phyloP scores from a whole-genome alignment of 2,888 invertebrate species.

The Erebia palarica region DNA sequence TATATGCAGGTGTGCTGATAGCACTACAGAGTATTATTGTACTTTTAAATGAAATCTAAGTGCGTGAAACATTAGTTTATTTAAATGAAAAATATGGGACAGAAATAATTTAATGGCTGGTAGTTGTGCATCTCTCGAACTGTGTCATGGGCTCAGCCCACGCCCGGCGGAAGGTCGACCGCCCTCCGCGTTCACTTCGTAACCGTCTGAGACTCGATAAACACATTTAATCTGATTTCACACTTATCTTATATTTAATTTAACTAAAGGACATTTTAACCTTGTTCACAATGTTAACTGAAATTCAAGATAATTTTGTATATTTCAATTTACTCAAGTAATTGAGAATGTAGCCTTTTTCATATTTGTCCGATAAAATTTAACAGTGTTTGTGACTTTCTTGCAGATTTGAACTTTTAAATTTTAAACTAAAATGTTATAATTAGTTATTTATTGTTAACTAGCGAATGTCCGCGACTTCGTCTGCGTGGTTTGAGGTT shows the following conservation, averaged over 20 bases:
- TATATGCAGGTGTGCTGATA: background rate
- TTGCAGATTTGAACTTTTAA: background rate
- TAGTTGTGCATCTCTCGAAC: constrained; percentile 66
- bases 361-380: background rate
- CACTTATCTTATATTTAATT: constrained; percentile 33
- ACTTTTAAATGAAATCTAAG: constrained; percentile 1
- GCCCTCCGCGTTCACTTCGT: constrained; percentile 55
- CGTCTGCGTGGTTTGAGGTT: no score
- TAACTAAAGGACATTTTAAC: constrained; percentile 16
- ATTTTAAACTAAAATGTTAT: no score
- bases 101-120: constrained; percentile 64
- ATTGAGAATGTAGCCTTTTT: background rate
- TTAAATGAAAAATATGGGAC: constrained; percentile 55
- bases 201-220: constrained; percentile 35
- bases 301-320: background rate
- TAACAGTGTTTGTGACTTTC: background rate
- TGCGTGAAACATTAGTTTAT: constrained; percentile 27
- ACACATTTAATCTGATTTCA: constrained; percentile 39
- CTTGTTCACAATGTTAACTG: constrained; percentile 1
- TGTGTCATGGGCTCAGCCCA: constrained; percentile 81
- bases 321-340: background rate
- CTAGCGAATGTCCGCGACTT: no score
- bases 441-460: no score
- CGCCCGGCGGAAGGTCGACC: constrained; percentile 72
- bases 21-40: background rate